Evolutionary conservation across 1,140 invertebrate genomes (phyloP).

Genomic region (Euglossa dilemma): DNA sequence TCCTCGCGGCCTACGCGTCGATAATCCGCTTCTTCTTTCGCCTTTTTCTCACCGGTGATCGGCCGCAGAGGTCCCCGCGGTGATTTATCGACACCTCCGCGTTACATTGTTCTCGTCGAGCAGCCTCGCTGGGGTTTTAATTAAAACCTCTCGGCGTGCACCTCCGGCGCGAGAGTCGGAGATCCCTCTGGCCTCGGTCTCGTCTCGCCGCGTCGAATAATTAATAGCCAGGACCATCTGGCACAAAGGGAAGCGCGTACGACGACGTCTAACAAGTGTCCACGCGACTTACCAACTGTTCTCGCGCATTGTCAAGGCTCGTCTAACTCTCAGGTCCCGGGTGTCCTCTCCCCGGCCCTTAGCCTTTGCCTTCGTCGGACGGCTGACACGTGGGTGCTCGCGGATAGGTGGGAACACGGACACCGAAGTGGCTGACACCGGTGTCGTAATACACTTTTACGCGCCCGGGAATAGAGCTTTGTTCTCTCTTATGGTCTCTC

Average conservation of each 20-base stretch:
- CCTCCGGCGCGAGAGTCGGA: not conserved
- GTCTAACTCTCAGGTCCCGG: constrained; percentile 61
- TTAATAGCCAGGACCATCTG: constrained; percentile 55
- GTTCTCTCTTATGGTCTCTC: not conserved
- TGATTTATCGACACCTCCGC: constrained; percentile 60
- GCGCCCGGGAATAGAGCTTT: not conserved
- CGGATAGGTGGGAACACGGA: constrained; percentile 3
- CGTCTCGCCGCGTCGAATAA: constrained; percentile 35
- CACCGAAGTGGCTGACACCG: not conserved
- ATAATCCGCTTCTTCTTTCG: constrained; percentile 32
- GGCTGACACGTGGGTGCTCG: constrained; percentile 32
- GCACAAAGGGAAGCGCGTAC: constrained; percentile 67
- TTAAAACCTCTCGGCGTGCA: constrained; percentile 1
- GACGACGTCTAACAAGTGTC: constrained; percentile 74
- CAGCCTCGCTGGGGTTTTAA: not conserved
- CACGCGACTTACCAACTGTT: constrained; percentile 63
- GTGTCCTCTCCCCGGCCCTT: constrained; percentile 15
- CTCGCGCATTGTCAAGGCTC: constrained; percentile 71
- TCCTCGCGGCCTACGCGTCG: constrained; percentile 48
- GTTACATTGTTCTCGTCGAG: constrained; percentile 51
- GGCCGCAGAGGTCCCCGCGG: not conserved
- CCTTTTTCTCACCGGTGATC: not conserved
- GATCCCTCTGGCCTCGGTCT: not conserved
- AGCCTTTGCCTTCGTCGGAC: constrained; percentile 41
- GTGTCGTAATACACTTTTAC: constrained; percentile 44